A percentile compares a stretch with the other conserved stretches of the same genome.
phyloP scores from a whole-genome alignment of 1,140 invertebrate species.

The Drosophila nigrodunni region DNA sequence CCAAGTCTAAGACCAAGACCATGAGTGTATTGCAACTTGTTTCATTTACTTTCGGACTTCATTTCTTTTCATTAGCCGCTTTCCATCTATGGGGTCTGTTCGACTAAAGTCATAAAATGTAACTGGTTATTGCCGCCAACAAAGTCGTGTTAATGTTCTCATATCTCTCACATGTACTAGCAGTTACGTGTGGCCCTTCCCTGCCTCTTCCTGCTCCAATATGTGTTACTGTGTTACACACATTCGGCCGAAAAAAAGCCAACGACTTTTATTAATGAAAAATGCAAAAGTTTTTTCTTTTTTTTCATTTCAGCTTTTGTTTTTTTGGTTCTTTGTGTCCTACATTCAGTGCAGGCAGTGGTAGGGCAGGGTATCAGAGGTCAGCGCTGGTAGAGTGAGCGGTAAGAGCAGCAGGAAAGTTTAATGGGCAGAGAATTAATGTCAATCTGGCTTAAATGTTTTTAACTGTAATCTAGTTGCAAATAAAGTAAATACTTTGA shows the following conservation, averaged over 20 bases:
- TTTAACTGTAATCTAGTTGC: not conserved
- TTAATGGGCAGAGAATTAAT: constrained; percentile 27
- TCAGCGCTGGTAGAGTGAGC: constrained; percentile 45
- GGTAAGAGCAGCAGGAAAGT: constrained; percentile 29
- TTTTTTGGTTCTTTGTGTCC: constrained; percentile 47
- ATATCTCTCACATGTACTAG: constrained; percentile 57
- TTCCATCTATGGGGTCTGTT: constrained; percentile 52
- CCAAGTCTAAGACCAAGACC: not conserved
- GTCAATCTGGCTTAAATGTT: not conserved
- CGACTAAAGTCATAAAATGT: constrained; percentile 74
- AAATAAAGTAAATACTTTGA: not conserved
- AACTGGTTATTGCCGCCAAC: constrained; percentile 68
- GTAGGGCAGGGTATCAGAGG: constrained; percentile 29
- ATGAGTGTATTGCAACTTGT: constrained; percentile 43
- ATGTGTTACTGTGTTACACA: constrained; percentile 74
- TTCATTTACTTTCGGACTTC: constrained; percentile 60
- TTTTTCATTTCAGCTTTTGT: constrained; percentile 22
- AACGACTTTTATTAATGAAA: constrained; percentile 78
- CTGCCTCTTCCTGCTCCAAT: constrained; percentile 34
- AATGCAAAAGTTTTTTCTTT: constrained; percentile 73
- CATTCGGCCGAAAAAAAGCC: constrained; percentile 10
- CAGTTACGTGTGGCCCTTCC: constrained; percentile 6
- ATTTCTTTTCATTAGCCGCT: constrained; percentile 79
- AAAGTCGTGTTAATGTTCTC: constrained; percentile 69
- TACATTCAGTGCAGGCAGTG: constrained; percentile 46